Evolutionary conservation across 2,113 vertebrate species (phyloP).

Genomic region (Trinectes maculatus): DNA sequence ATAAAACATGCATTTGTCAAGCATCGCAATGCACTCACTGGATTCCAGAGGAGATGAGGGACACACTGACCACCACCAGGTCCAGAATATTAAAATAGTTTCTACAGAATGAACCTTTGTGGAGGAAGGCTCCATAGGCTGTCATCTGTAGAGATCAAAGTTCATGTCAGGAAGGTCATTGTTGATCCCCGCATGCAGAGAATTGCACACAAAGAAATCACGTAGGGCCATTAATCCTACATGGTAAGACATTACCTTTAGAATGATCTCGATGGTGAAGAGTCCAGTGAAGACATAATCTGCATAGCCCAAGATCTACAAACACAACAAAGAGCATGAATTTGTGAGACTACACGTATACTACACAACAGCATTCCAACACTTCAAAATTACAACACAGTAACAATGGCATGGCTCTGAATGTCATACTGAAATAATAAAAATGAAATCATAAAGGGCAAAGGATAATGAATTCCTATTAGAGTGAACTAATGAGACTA

Average conservation of each 20-base stretch:
- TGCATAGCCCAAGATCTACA: slow-evolving; percentile 98
- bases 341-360: neutral
- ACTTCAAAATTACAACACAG: neutral
- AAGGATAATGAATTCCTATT: slow-evolving; percentile 16
- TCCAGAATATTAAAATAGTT: slow-evolving; percentile 99
- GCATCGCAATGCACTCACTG: slow-evolving; percentile 87
- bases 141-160: slow-evolving; percentile 89
- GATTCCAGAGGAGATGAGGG: slow-evolving; percentile 99
- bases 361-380: neutral
- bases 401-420: neutral
- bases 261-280: slow-evolving; percentile 99
- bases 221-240: neutral
- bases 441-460: neutral
- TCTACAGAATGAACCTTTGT: slow-evolving; percentile 98
- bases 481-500: slow-evolving; percentile 18
- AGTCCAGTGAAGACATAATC: slow-evolving; percentile 99
- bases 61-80: slow-evolving; percentile 98
- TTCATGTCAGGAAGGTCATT: slow-evolving; percentile 13
- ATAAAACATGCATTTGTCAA: slow-evolving; percentile 17
- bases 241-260: slow-evolving; percentile 86
- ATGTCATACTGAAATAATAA: slow-evolving; percentile 17
- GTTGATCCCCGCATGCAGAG: too few relatives aligned
- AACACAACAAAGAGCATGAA: slow-evolving; percentile 31
- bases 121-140: slow-evolving; percentile 96
- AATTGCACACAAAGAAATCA: neutral